Base-by-base conservation (phyloP, 2,888 invertebrate genomes). In the Brachyptera risi region DNA sequence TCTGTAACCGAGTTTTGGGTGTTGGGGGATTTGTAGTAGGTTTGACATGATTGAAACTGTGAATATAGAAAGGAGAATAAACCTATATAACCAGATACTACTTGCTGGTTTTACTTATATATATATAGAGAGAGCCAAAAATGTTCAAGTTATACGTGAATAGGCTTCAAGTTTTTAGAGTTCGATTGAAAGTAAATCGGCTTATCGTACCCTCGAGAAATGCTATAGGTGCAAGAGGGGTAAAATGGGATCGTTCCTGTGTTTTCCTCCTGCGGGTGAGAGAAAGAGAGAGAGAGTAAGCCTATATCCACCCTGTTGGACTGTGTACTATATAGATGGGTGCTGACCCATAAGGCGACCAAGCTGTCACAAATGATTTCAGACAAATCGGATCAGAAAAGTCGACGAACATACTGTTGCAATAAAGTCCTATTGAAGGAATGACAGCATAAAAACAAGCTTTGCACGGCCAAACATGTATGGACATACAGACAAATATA, bases 321-420 rank as follows among this genome's bases (percentile, higher is more conserved):
- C n/a, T n/a, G n/a, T n/a, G n/a, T n/a, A n/a, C n/a, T n/a, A n/a
- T n/a, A n/a, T n/a, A n/a, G n/a, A n/a, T n/a, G 49, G 49, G 49
- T 23, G 24, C 23, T 49, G 49, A 35, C 47, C 47, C 47, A 21
- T 13, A 7, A 4, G n/a, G 17, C 58, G 23, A 51, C 42, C 40
- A 60, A 40, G 26, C 60, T 60, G 60, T 60, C 60, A 60, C 3
- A 37, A 24, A 24, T 40, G 54, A 51, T 60, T 54, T 60, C 60
- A 54, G 15, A 60, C 76, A 76, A 76, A 76, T 76, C 76, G 76
- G 76, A 76, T 76, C 75, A 75, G 54, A 76, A 75, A 76, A 76
- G 76, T 76, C 76, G 76, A 75, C 75, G 75, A 35, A 60, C 60
- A 76, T 75, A 75, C 76, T 76, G 76, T 60, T 38, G 26, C 42